Conservation (phyloP, 2,888 invertebrate species). For the Sceliomorpha sp. region DNA sequence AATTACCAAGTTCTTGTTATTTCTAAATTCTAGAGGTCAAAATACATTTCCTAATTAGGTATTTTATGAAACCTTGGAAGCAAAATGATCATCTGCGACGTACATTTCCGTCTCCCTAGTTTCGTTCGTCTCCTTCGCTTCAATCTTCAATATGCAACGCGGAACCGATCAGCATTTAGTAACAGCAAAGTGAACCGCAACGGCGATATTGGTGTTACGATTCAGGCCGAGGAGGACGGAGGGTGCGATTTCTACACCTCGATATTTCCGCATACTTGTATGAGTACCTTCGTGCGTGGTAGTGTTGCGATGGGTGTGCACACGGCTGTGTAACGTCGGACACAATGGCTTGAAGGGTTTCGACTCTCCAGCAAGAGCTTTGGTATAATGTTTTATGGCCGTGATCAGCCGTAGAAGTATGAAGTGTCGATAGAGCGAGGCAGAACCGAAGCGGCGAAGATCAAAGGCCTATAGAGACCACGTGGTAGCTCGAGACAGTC, state of each 20-base stretch:
- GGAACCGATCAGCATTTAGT: constrained; percentile 32
- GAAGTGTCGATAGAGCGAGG: constrained; percentile 80
- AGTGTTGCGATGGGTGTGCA: constrained; percentile 57
- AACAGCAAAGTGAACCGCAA: constrained; percentile 7
- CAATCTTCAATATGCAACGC: no score
- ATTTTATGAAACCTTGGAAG: no score
- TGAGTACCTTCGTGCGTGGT: constrained; percentile 18
- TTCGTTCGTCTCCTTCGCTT: no score
- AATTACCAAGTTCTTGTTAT: no score
- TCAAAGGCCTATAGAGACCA: constrained; percentile 75
- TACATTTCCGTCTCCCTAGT: no score
- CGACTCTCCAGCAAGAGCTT: constrained; percentile 57
- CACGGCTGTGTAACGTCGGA: constrained; percentile 64
- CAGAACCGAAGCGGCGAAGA: constrained; percentile 79
- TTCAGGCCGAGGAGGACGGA: constrained; percentile 3
- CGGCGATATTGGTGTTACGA: constrained; percentile 21
- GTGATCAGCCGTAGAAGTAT: constrained; percentile 80
- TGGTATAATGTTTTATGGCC: constrained; percentile 79
- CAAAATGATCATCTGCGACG: no score
- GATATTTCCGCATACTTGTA: constrained; percentile 6
- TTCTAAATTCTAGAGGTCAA: no score
- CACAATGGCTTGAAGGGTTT: constrained; percentile 68
- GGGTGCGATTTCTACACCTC: constrained; percentile 32
- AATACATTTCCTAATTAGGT: no score
- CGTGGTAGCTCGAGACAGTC: constrained; percentile 68